Evolutionary conservation across 2,797 vertebrate species (phyloP).

Genomic region (Petrocephalus sullivani): DNA sequence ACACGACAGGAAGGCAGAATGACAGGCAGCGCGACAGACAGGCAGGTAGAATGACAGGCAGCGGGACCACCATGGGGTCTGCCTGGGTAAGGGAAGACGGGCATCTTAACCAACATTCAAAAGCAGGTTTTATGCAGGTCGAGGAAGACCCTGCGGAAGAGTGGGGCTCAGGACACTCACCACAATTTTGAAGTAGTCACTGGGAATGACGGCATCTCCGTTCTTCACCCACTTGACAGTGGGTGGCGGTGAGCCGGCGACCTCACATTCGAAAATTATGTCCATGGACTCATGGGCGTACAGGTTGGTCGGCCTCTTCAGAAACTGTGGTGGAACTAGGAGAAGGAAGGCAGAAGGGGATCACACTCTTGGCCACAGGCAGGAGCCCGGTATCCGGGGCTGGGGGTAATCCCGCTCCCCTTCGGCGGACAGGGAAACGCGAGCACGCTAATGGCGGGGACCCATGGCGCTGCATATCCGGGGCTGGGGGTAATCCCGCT

Average conservation of each 20-base stretch:
- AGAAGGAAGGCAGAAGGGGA: not conserved
- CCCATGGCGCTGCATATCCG: not conserved
- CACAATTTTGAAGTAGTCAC: slow-evolving; percentile 95
- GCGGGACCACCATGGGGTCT: not conserved
- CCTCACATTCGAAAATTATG: slow-evolving; percentile 89
- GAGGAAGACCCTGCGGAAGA: slow-evolving; percentile 18
- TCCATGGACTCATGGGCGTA: slow-evolving; percentile 95
- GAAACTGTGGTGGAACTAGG: slow-evolving; percentile 77
- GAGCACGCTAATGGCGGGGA: not conserved
- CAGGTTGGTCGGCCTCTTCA: slow-evolving; percentile 76
- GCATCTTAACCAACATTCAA: not conserved
- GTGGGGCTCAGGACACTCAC: slow-evolving; percentile 56
- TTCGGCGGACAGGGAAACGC: not conserved
- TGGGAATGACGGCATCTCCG: slow-evolving; percentile 91
- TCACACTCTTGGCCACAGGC: not conserved
- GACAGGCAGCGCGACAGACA: no score
- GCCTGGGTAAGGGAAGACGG: not conserved
- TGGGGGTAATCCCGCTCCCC: not conserved
- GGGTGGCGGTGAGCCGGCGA: slow-evolving; percentile 80
- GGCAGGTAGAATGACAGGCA: no score
- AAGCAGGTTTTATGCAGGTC: not conserved
- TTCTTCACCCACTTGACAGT: slow-evolving; percentile 97
- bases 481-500: no score
- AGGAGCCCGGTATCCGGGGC: not conserved
- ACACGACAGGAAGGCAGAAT: no score